Conservation (phyloP, 2,113 vertebrate species). For the Chaetodon auriga region DNA sequence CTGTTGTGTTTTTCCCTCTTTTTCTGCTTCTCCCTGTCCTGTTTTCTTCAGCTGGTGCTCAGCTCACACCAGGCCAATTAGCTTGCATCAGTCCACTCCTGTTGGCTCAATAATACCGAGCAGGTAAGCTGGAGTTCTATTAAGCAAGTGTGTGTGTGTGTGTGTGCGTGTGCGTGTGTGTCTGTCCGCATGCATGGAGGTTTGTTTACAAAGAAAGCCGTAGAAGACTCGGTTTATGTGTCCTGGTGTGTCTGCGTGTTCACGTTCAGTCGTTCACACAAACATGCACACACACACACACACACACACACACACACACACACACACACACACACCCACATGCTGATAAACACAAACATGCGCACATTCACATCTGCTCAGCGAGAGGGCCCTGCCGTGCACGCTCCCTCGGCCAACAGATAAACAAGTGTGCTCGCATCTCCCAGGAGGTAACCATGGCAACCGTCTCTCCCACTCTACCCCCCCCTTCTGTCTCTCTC, state of each 20-base stretch:
- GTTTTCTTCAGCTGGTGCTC: slow-evolving; percentile 32
- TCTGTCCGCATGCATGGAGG: too few species aligned
- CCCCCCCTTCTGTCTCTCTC: slow-evolving; percentile 40
- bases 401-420: slow-evolving; percentile 80
- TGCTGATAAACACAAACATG: slow-evolving; percentile 18
- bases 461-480: slow-evolving; percentile 77
- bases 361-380: slow-evolving; percentile 76
- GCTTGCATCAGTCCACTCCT: slow-evolving; percentile 55
- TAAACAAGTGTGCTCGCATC: slow-evolving; percentile 85
- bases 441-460: slow-evolving; percentile 84
- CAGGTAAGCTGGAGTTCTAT: slow-evolving; percentile 61
- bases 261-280: slow-evolving; percentile 13
- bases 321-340: slow-evolving; percentile 15
- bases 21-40: background rate
- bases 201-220: slow-evolving; percentile 70
- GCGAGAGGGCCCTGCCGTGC: slow-evolving; percentile 65
- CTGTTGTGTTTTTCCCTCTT: slow-evolving; percentile 18
- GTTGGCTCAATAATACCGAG: slow-evolving; percentile 54
- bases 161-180: slow-evolving; percentile 20
- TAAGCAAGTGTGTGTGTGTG: slow-evolving; percentile 28
- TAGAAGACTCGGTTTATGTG: slow-evolving; percentile 50
- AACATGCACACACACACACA: slow-evolving; percentile 7
- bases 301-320: background rate
- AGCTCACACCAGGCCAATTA: slow-evolving; percentile 61
- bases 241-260: slow-evolving; percentile 27